Percentiles rank a stretch among this genome's conserved stretches.
These are phyloP conservation scores for Bimastos eiseni DNA, from an alignment of 2,888 invertebrate genomes.

Conservation along the genomic window DNA sequence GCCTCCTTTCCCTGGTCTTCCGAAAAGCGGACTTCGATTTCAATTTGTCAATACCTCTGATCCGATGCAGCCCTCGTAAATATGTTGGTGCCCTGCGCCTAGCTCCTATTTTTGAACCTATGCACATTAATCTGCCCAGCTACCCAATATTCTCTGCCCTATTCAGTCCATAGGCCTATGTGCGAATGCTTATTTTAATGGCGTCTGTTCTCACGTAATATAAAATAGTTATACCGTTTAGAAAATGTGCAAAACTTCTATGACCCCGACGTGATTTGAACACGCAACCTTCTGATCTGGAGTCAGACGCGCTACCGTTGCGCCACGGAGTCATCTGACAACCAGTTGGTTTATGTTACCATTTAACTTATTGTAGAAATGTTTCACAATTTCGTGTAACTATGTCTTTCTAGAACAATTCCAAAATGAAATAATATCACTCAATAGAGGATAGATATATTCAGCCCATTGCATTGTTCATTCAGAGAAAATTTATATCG, in stretches of 20 bases:
- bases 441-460: neutral
- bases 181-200: neutral
- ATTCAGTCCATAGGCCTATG: too few species aligned
- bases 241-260: neutral
- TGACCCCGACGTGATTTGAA: conserved; percentile 13
- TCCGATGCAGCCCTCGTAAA: too few species aligned
- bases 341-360: neutral
- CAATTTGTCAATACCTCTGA: too few species aligned
- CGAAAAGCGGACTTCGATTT: too few species aligned
- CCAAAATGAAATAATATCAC: neutral
- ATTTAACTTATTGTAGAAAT: neutral
- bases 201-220: neutral
- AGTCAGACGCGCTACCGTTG: conserved; percentile 13
- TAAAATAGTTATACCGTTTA: neutral
- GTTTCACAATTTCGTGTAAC: neutral
- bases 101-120: too few species aligned
- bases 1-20: too few species aligned
- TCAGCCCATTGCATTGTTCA: neutral
- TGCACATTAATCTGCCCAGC: too few species aligned
- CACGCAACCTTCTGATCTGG: conserved; percentile 13
- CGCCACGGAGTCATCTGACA: neutral
- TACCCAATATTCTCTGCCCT: too few species aligned
- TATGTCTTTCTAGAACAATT: neutral
- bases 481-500: neutral
- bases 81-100: too few species aligned